Evolutionary conservation across 2,113 vertebrate genomes (phyloP), one percentile per base, ranked within the genome.

Genomic region (Peromyscus leucopus): DNA sequence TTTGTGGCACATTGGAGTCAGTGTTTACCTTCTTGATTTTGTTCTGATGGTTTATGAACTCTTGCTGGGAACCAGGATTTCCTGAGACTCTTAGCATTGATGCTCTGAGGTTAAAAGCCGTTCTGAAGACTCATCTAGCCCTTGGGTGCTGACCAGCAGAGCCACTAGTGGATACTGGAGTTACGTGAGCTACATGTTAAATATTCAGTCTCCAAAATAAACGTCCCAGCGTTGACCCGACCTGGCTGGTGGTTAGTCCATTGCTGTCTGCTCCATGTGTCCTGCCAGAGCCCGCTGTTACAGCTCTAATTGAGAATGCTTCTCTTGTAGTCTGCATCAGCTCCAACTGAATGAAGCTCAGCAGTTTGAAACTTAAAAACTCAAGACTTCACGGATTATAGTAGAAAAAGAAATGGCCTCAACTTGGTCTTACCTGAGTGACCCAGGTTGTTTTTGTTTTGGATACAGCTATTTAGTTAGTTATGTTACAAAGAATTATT

Each of bases 1-100:
- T 98, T 83, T 96, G 97, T 98, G 98, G 98, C 98, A 94, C 97
- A 94, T 97, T 98, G 98, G 97, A 98, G 98, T 98, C 97, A 94
- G 92, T 98, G 98, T 98, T 97, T 98, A 97, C 96, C 95, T 91
- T 97, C 13, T 98, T 97, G 79, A 92, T 97, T 93, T 98, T 97
- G 98, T 96, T 98, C 98, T 98, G 76, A 97, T 22, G 76, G 51
- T 90, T 82, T 96, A 95, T 98, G 98, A 98, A 98, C 97, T 98
- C 98, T 97, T 94, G 95, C 89, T 97, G 98, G 97, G 98, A 97
- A 93, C 97, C 97, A 97, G 97, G 97, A 98, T 98, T 98, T 98
- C 98, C 93, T 98, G 93, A 96, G 69, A 97, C 97, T 97, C 91
- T 93, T 84, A 96, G 91, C 97, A 83, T 97, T 98, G 96, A 98